Evolutionary conservation across 2,113 vertebrate genomes (phyloP).

Genomic region (Sinocyclocheilus rhinocerous): DNA sequence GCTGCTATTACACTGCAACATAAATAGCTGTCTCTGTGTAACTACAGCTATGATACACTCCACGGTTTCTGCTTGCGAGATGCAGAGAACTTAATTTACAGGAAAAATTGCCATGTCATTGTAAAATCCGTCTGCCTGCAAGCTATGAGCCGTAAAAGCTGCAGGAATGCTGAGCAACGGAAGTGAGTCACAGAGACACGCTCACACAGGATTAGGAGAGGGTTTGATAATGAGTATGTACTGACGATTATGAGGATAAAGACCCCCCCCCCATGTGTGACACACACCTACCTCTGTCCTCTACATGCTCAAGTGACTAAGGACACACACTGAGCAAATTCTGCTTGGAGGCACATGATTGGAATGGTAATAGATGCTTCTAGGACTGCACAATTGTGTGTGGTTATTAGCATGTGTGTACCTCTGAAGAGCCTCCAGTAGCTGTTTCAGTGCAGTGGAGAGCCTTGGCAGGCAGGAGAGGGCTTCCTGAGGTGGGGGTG

Average conservation of each 20-base stretch:
- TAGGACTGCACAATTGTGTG: neutral
- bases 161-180: neutral
- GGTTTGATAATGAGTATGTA: neutral
- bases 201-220: neutral
- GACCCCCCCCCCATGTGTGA: neutral
- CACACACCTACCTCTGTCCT: constrained; percentile 5
- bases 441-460: constrained; percentile 79
- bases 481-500: constrained; percentile 79
- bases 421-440: constrained; percentile 85
- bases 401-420: constrained; percentile 56
- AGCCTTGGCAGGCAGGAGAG: constrained; percentile 83
- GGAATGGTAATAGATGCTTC: constrained; percentile 1
- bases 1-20: neutral
- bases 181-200: neutral
- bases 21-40: neutral
- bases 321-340: constrained; percentile 16
- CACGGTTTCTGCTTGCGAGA: neutral
- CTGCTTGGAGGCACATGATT: neutral
- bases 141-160: neutral
- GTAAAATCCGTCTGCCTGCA: neutral
- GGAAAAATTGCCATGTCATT: constrained; percentile 16
- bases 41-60: neutral
- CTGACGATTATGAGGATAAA: neutral
- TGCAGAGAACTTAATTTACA: constrained; percentile 4
- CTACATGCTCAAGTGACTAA: neutral